Conservation (phyloP, 2,888 invertebrate genomes). For the Drosophila histrio region DNA sequence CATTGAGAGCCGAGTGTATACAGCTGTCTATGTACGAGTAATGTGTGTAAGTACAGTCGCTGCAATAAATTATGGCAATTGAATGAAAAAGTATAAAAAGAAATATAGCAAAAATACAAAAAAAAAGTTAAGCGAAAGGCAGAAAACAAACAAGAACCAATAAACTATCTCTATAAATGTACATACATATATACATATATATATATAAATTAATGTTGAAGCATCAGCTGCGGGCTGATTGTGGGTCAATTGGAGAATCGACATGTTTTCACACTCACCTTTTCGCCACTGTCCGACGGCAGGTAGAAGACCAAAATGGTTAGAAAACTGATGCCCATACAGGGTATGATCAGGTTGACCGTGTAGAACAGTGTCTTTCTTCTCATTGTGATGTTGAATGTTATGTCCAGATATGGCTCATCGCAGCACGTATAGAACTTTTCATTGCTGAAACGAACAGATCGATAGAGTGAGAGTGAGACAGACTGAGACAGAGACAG, state of each 20-base stretch:
- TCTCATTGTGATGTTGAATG: slow-evolving; percentile 98
- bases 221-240: slow-evolving; percentile 21
- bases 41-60: slow-evolving; percentile 11
- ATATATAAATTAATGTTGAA: slow-evolving; percentile 3
- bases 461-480: slow-evolving; percentile 13
- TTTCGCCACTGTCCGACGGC: slow-evolving; percentile 99
- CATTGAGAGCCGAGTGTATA: slow-evolving; percentile 37
- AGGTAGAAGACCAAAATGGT: slow-evolving; percentile 98
- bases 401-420: slow-evolving; percentile 97
- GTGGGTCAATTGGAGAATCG: background rate
- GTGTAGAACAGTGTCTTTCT: slow-evolving; percentile 98
- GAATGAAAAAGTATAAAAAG: slow-evolving; percentile 34
- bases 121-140: background rate
- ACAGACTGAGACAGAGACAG: slow-evolving; percentile 1
- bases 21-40: background rate
- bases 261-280: slow-evolving; percentile 86
- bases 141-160: background rate
- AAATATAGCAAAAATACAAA: background rate
- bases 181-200: background rate
- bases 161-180: background rate
- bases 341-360: slow-evolving; percentile 97
- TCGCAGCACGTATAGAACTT: slow-evolving; percentile 98
- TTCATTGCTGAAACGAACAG: slow-evolving; percentile 89
- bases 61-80: slow-evolving; percentile 71
- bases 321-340: slow-evolving; percentile 98